A percentile compares a stretch with the other conserved stretches of the same genome.
These are phyloP conservation scores for Paramormyrops kingsleyae DNA, from an alignment of 2,113 vertebrate species.

Conservation along the genomic window DNA sequence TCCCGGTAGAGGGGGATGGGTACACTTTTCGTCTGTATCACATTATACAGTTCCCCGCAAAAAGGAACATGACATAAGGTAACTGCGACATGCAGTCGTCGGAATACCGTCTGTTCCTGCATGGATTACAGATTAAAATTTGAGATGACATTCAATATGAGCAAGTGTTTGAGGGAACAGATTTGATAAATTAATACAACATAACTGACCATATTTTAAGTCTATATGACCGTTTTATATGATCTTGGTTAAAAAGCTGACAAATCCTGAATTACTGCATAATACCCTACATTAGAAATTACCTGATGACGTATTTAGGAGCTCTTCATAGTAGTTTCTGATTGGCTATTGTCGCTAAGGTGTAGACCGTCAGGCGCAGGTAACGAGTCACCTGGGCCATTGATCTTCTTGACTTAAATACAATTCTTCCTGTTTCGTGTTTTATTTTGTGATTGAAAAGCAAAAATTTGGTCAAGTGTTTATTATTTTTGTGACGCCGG, in stretches of 20 bases:
- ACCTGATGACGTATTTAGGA: background rate
- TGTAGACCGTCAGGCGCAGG: background rate
- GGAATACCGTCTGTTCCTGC: background rate
- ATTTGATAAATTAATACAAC: background rate
- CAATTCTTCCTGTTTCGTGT: background rate
- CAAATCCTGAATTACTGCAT: background rate
- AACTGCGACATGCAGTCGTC: background rate
- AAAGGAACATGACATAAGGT: background rate
- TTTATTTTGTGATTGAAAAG: background rate
- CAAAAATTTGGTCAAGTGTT: background rate
- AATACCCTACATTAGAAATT: background rate
- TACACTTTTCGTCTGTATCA: background rate
- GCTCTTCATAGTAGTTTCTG: background rate
- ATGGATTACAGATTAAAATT: background rate
- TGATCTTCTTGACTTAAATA: background rate
- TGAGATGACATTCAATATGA: background rate
- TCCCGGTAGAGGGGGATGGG: conserved; percentile 7
- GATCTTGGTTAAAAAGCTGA: background rate
- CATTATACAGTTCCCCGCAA: background rate
- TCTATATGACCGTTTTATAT: background rate
- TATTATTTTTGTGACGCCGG: background rate
- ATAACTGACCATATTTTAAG: background rate
- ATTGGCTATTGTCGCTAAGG: background rate
- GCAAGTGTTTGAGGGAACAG: background rate
- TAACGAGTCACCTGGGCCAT: background rate